These are phyloP conservation scores for Margarornis squamiger DNA, from an alignment of 2,797 vertebrate species.

Conservation along the genomic window DNA sequence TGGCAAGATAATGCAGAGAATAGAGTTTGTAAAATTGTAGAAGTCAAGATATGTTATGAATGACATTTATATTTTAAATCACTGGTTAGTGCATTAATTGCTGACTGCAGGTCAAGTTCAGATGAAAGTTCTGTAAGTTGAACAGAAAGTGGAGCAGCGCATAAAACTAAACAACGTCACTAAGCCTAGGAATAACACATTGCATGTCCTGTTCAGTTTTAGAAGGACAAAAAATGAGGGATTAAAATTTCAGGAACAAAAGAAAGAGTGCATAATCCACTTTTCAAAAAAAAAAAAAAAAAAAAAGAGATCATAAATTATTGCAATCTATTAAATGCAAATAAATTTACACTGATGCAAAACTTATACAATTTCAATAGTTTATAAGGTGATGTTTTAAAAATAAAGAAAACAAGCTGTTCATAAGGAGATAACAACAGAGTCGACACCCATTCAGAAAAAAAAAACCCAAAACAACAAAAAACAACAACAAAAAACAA, in stretches of 20 bases:
- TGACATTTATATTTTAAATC: not conserved
- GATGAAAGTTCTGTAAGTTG: not conserved
- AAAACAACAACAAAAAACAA: too few species aligned
- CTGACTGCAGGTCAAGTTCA: not conserved
- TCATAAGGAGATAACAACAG: not conserved
- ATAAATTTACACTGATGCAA: not conserved
- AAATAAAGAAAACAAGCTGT: not conserved
- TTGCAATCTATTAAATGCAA: not conserved
- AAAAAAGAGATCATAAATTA: not conserved
- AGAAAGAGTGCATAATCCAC: not conserved
- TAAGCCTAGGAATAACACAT: not conserved
- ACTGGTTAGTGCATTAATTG: not conserved
- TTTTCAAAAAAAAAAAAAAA: not conserved
- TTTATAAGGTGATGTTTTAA: not conserved
- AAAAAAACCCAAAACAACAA: not conserved
- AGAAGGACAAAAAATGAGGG: accelerated
- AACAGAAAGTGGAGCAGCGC: not conserved
- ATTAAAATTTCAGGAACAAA: not conserved
- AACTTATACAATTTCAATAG: not conserved
- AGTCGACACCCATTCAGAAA: not conserved
- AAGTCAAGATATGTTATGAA: not conserved
- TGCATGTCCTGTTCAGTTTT: not conserved
- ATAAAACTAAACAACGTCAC: not conserved
- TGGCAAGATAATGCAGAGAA: not conserved
- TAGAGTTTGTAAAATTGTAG: not conserved